Percentiles rank a stretch among this genome's conserved stretches.
phyloP scores from a whole-genome alignment of 1,140 invertebrate genomes.

The Eueides isabella region DNA sequence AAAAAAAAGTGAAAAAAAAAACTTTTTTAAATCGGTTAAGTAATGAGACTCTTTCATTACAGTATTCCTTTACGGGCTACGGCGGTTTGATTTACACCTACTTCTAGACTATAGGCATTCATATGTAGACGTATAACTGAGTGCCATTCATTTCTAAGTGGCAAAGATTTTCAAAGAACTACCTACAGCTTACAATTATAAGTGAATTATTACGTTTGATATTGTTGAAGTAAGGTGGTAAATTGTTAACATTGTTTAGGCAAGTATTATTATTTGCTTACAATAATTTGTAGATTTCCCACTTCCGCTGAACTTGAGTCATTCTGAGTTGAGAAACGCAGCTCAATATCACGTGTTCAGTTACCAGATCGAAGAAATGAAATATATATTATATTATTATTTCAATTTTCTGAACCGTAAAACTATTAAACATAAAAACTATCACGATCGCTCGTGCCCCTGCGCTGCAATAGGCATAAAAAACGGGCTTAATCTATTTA shows the following conservation, averaged over 20 bases:
- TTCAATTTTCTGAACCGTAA: no score
- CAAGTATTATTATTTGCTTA: no score
- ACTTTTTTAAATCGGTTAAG: not conserved
- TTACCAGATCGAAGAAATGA: no score
- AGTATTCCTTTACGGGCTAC: constrained; percentile 1
- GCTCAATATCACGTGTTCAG: no score
- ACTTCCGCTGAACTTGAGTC: no score
- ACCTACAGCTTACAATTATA: not conserved
- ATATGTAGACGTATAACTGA: not conserved
- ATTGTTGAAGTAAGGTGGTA: not conserved
- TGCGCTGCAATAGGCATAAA: no score
- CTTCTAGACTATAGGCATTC: constrained; percentile 5
- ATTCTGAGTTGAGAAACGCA: no score
- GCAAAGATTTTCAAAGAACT: constrained; percentile 1
- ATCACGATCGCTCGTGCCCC: no score
- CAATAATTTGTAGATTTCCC: no score
- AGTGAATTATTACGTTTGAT: not conserved
- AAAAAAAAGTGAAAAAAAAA: not conserved
- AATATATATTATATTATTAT: no score
- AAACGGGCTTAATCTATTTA: not conserved
- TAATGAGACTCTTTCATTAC: not conserved
- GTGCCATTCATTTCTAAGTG: not conserved
- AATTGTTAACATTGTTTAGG: no score
- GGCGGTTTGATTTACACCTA: constrained; percentile 4
- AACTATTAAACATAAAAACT: no score